phyloP scores from a whole-genome alignment of 2,888 invertebrate species.

The Macroteleia sp. region DNA sequence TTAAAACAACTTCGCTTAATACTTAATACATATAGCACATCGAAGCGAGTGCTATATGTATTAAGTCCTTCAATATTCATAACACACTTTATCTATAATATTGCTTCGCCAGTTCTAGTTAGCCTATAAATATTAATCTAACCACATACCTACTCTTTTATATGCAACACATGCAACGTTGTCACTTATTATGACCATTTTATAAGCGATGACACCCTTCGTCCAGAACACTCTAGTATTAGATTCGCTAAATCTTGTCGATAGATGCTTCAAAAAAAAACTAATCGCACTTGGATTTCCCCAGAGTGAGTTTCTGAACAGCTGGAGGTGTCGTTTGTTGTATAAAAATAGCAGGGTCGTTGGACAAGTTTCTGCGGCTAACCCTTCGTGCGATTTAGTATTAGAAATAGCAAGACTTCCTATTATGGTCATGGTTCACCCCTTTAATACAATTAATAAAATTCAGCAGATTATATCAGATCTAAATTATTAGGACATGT shows the following conservation, averaged over 20 bases:
- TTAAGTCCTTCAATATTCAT: constrained; percentile 48
- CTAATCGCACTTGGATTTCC: constrained; percentile 50
- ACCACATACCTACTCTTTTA: constrained; percentile 50
- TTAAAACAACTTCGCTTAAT: too few species aligned
- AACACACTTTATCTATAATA: constrained; percentile 33
- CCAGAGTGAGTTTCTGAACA: constrained; percentile 27
- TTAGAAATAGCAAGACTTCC: too few species aligned
- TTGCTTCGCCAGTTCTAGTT: constrained; percentile 30
- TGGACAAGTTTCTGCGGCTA: too few species aligned
- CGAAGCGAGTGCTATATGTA: too few species aligned
- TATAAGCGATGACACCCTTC: constrained; percentile 52
- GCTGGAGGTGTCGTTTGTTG: constrained; percentile 21
- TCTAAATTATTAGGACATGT: too few species aligned
- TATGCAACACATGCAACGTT: constrained; percentile 25
- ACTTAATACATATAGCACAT: too few species aligned
- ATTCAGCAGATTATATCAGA: too few species aligned
- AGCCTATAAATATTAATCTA: constrained; percentile 54
- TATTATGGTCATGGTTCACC: not conserved
- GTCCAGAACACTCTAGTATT: constrained; percentile 6
- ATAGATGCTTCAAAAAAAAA: constrained; percentile 14
- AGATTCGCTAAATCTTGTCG: constrained; percentile 30
- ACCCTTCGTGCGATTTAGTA: too few species aligned
- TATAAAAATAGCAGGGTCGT: constrained; percentile 4
- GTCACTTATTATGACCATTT: constrained; percentile 40
- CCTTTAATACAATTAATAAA: too few species aligned